Evolutionary conservation across 2,888 invertebrate species (phyloP).

Genomic region (Steromphala cineraria): DNA sequence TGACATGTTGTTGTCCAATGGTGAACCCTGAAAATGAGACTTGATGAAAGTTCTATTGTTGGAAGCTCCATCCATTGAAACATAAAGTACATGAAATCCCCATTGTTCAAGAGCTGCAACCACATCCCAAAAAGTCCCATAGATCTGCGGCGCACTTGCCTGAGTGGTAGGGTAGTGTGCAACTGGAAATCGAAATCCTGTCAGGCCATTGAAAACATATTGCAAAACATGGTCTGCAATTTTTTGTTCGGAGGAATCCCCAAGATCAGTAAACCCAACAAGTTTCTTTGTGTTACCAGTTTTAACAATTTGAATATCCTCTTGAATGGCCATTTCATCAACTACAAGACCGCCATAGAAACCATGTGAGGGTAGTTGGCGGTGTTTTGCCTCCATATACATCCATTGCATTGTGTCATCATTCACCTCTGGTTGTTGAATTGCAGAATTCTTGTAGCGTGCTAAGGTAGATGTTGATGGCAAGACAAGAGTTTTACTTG

Average conservation of each 20-base stretch:
- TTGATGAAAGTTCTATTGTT: not conserved
- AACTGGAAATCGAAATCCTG: not conserved
- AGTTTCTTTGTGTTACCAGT: too few species aligned
- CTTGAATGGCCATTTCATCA: constrained; percentile 24
- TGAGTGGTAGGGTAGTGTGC: not conserved
- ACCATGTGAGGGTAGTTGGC: not conserved
- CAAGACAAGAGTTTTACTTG: too few species aligned
- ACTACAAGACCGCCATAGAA: constrained; percentile 19
- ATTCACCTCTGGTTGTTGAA: constrained; percentile 8
- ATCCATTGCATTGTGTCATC: constrained; percentile 18
- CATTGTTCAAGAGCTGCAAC: not conserved
- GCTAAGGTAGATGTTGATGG: too few species aligned
- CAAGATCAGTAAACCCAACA: not conserved
- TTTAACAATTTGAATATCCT: not conserved
- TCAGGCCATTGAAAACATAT: not conserved
- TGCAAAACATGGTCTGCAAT: not conserved
- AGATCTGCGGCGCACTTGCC: not conserved
- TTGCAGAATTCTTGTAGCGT: too few species aligned
- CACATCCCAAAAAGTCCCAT: not conserved
- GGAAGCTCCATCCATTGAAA: not conserved
- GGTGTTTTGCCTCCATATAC: constrained; percentile 9
- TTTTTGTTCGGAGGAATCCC: not conserved
- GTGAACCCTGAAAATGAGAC: not conserved
- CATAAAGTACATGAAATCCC: not conserved
- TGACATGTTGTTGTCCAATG: not conserved